Conservation (phyloP, 2,113 vertebrate species). For the Hippotragus niger region DNA sequence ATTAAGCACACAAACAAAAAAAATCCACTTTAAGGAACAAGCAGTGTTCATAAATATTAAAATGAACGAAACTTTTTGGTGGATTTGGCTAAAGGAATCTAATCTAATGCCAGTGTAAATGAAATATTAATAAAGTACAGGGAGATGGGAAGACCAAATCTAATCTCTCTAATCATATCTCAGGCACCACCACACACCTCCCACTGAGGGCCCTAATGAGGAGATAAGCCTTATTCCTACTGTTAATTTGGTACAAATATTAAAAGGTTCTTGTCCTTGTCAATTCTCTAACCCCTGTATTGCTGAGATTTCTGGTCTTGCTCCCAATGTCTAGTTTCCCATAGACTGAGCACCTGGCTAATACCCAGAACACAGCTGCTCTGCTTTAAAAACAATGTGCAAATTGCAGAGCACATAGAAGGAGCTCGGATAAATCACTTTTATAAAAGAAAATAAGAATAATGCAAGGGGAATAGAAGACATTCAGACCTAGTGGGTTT, state of each 20-base stretch:
- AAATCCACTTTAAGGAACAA: constrained; percentile 48
- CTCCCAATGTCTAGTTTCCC: not conserved
- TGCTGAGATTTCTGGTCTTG: not conserved
- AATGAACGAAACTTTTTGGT: constrained; percentile 55
- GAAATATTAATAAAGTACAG: constrained; percentile 75
- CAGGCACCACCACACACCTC: constrained; percentile 47
- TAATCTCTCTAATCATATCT: constrained; percentile 74
- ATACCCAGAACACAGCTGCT: constrained; percentile 22
- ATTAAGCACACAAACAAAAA: constrained; percentile 59
- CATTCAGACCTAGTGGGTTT: not conserved
- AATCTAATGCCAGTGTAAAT: constrained; percentile 74
- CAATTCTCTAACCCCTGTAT: not conserved
- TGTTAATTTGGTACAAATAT: constrained; percentile 56
- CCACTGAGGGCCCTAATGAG: not conserved
- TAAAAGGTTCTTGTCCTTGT: constrained; percentile 59
- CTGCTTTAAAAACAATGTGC: constrained; percentile 43
- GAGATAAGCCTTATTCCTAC: constrained; percentile 49
- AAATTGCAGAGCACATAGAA: not conserved
- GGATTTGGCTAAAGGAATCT: constrained; percentile 72
- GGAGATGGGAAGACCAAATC: constrained; percentile 59
- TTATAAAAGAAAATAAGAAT: constrained; percentile 20
- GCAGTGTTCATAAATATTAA: constrained; percentile 71
- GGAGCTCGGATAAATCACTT: constrained; percentile 38
- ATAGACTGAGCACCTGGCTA: not conserved
- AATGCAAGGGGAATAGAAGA: not conserved